Base-by-base conservation (phyloP, 2,113 vertebrate species). In the Psilopogon haemacephalus region DNA sequence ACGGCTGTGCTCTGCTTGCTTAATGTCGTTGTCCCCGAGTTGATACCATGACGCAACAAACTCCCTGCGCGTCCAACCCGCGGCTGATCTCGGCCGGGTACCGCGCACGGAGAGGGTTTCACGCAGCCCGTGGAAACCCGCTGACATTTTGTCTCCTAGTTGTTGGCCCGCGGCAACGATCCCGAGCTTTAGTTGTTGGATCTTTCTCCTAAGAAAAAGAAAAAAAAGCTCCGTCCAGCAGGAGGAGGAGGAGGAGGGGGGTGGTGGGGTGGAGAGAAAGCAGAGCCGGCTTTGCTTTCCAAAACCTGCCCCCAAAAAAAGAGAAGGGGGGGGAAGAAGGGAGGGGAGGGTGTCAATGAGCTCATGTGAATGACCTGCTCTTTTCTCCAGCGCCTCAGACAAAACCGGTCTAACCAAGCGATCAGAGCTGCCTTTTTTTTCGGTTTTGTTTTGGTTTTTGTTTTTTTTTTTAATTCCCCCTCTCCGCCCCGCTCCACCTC, bases 381-480 rank as follows among this genome's bases (percentile, higher is more conserved):
- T 79, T 97, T 82, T 54, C 70, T 64, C 55, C 63, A 40, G 68
- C 8, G 35, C 52, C 73, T 37, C 58, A 35, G 85, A 93, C 77
- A 86, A 92, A 97, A 95, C 62, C 86, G 77, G 95, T 64, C 77
- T 78, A 94, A 88, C 85, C 84, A 76, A 93, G 94, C 65, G 60
- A 69, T 64, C 54, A 64, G 60, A 84, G 21, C 1, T 52, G 33
- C 30, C 48, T 50, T 50, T 24, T 50, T 50, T 50, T 24, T n/a
- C n/a, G n/a, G n/a, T n/a, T n/a, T n/a, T n/a, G n/a, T n/a, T n/a
- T n/a, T n/a, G n/a, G n/a, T n/a, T n/a, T n/a, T n/a, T n/a, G n/a
- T n/a, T n/a, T n/a, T n/a, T n/a, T n/a, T n/a, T n/a, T n/a, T n/a
- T n/a, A n/a, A n/a, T n/a, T n/a, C n/a, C 23, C 23, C 13, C 48